Evolutionary conservation across 2,113 vertebrate species (phyloP), one percentile per base, ranked within the genome.

Genomic region (Notothenia coriiceps): DNA sequence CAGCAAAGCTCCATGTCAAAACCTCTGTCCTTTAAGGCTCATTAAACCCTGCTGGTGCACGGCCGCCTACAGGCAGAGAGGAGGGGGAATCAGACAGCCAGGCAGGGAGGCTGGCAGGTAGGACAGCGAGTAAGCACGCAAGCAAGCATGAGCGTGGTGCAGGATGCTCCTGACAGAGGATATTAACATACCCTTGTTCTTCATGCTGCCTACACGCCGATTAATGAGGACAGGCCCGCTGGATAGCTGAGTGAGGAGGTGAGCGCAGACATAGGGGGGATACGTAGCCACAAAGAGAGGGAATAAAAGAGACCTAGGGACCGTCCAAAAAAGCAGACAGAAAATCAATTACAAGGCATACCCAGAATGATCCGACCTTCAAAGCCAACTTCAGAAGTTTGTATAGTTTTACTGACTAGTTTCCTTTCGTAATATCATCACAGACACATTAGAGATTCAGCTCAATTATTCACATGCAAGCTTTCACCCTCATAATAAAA

Each of bases 21-120:
- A 79, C 64, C 55, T 6, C 59, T 83, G 86, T 82, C 85, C 89
- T 92, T 88, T 92, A 87, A 90, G 90, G 83, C 82, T 92, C 86
- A 90, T 92, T 93, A 90, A 86, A 92, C 83, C 67, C 77, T 49
- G 72, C 74, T 71, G 74, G 74, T 83, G 80, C 83, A 60, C 43
- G 70, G 69, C 75, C 82, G 86, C 86, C 88, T 83, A 77, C 75
- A 70, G 84, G 68, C 74, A 80, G 80, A 75, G 72, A 1, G 22
- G 74, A 77, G 64, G 63, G 65, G 5, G 52, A 59, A 43, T 74
- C 68, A 70, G 81, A 57, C 62, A 80, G 47, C 65, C 64, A 55
- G 8, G 52, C 68, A 64, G 61, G 60, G 70, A 67, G 75, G 70
- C 52, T 17, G 52, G 64, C 55, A 74, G 78, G 73, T 79, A 74